Percentiles rank a stretch among this genome's conserved stretches.
These are phyloP conservation scores for Chaetura pelagica DNA, from an alignment of 2,113 vertebrate species.

Conservation along the genomic window DNA sequence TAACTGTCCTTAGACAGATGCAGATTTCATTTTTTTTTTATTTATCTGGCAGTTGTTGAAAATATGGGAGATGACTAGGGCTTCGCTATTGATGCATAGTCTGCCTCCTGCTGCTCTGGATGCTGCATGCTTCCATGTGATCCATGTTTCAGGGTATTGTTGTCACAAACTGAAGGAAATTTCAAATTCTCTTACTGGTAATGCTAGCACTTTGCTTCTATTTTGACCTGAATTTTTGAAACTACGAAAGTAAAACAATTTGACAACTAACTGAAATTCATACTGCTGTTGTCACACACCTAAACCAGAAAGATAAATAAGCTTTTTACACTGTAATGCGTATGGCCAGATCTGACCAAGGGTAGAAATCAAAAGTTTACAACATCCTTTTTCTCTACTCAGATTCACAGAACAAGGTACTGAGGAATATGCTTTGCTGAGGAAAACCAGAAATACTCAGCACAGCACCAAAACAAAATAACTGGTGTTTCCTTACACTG, in stretches of 20 bases:
- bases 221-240: constrained; percentile 29
- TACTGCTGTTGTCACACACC: neutral
- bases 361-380: neutral
- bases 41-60: constrained; percentile 15
- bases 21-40: constrained; percentile 32
- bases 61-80: neutral
- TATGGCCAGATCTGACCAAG: neutral
- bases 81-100: neutral
- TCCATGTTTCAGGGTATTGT: neutral
- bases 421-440: neutral
- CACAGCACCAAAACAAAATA: neutral
- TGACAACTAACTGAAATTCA: constrained; percentile 25
- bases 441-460: neutral
- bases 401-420: neutral
- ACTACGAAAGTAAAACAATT: neutral
- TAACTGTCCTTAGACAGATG: constrained; percentile 36
- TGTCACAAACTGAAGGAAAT: constrained; percentile 50
- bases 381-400: neutral
- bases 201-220: constrained; percentile 3
- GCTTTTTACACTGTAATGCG: neutral
- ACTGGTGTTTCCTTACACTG: neutral
- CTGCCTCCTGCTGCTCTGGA: constrained; percentile 20
- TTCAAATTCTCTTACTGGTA: constrained; percentile 17
- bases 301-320: neutral
- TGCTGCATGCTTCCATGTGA: neutral